These are phyloP conservation scores for Nyctibius bracteatus DNA, from an alignment of 2,113 vertebrate genomes.

Conservation along the genomic window DNA sequence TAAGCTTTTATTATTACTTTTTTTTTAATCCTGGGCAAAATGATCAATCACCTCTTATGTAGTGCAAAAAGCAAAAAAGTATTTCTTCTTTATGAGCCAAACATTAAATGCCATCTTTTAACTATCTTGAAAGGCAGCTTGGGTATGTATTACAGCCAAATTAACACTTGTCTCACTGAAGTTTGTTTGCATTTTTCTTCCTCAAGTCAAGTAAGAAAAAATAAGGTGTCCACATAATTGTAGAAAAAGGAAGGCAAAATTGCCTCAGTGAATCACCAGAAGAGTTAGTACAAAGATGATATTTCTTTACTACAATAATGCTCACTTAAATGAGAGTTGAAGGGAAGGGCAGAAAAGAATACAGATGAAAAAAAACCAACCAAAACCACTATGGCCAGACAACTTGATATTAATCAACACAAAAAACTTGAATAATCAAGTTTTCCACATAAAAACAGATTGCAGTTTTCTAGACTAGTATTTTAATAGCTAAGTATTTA, in stretches of 20 bases:
- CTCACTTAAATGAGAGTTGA: background rate
- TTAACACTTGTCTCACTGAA: constrained; percentile 12
- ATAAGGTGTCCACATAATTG: constrained; percentile 21
- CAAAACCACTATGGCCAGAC: background rate
- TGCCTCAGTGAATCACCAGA: constrained; percentile 44
- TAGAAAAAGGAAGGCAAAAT: constrained; percentile 55
- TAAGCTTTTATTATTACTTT: background rate
- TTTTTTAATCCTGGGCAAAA: constrained; percentile 47
- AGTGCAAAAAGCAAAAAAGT: constrained; percentile 64
- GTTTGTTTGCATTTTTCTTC: background rate
- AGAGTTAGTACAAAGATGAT: constrained; percentile 47
- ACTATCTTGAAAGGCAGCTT: constrained; percentile 65
- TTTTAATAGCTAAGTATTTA: constrained; percentile 25
- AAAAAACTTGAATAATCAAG: constrained; percentile 27
- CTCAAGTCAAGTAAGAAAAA: constrained; percentile 42
- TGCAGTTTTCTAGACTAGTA: constrained; percentile 43
- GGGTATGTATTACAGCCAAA: constrained; percentile 71
- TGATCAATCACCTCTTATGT: constrained; percentile 16
- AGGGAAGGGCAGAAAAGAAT: background rate
- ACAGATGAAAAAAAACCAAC: background rate
- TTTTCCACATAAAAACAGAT: constrained; percentile 2
- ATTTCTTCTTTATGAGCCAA: constrained; percentile 37
- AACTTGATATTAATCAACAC: constrained; percentile 17
- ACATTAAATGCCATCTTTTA: constrained; percentile 58
- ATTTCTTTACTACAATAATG: background rate